Evolutionary conservation across 2,888 invertebrate species (phyloP).

Genomic region (Harmothoe impar): DNA sequence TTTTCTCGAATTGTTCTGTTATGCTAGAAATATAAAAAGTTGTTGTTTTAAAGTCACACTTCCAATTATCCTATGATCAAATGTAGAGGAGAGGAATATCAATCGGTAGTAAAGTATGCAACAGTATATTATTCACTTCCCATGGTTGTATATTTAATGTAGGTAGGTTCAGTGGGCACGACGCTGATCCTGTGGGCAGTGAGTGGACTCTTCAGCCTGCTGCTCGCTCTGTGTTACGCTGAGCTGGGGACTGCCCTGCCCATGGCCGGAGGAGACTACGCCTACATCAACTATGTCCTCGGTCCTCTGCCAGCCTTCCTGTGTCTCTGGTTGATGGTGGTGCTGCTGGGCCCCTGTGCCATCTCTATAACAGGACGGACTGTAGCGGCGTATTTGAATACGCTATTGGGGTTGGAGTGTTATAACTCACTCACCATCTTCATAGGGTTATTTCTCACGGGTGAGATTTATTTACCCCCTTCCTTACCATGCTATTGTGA

Average conservation of each 20-base stretch:
- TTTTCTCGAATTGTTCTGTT: too few species aligned
- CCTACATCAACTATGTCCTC: conserved; percentile 62
- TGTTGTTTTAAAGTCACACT: too few species aligned
- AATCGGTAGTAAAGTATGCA: too few species aligned
- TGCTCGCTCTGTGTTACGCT: conserved; percentile 62
- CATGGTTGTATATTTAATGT: neutral
- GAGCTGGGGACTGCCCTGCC: conserved; percentile 61
- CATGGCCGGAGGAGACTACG: conserved; percentile 64
- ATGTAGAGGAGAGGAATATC: too few species aligned
- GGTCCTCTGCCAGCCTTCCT: conserved; percentile 46
- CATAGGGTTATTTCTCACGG: neutral
- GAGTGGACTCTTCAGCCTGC: conserved; percentile 53
- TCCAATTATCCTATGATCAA: too few species aligned
- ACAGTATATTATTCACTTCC: too few species aligned
- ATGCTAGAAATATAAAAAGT: too few species aligned
- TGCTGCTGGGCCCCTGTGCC: conserved; percentile 54
- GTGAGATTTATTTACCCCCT: neutral
- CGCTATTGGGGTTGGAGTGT: neutral
- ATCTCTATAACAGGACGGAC: conserved; percentile 6
- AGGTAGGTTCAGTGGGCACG: conserved; percentile 59
- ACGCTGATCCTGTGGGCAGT: conserved; percentile 56
- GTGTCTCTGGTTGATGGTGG: conserved; percentile 61
- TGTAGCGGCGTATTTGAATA: conserved; percentile 37
- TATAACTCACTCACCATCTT: conserved; percentile 28
- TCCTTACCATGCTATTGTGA: neutral